Conservation (phyloP, 2,888 invertebrate genomes). For the Beris morrisii region DNA sequence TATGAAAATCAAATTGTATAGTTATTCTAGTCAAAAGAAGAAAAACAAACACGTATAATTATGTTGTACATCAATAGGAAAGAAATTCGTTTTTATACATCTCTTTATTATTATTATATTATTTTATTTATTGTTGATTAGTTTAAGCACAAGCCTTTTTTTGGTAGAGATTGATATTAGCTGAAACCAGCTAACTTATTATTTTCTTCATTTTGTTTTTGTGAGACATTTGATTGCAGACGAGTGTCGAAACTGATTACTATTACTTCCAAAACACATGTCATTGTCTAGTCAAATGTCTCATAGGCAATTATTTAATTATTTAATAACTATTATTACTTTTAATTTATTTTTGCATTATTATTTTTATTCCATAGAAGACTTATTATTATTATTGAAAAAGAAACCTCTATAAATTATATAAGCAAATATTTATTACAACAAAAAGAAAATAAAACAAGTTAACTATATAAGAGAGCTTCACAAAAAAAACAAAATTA, state of each 20-base stretch:
- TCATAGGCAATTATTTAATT: neutral
- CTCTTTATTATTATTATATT: conserved; percentile 28
- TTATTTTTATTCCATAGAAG: conserved; percentile 7
- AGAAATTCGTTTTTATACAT: conserved; percentile 24
- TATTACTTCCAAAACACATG: neutral
- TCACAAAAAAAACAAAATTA: conserved; percentile 10
- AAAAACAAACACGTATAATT: conserved; percentile 10
- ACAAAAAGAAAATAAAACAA: conserved; percentile 16
- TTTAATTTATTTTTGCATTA: neutral
- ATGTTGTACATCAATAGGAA: conserved; percentile 26
- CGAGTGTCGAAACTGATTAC: neutral
- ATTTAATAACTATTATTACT: neutral
- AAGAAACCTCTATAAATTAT: conserved; percentile 1
- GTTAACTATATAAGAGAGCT: conserved; percentile 32
- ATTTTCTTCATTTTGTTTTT: conserved; percentile 1
- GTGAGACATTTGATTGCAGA: neutral
- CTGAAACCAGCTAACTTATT: neutral
- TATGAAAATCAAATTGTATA: conserved; percentile 27
- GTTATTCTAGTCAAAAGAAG: conserved; percentile 37
- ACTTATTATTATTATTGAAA: conserved; percentile 8
- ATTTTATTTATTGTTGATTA: conserved; percentile 37
- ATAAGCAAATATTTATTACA: conserved; percentile 9
- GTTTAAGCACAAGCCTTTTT: conserved; percentile 24
- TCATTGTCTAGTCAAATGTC: neutral
- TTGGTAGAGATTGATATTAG: neutral